Evolutionary conservation across 2,888 invertebrate species (phyloP).

Genomic region (Candidula unifasciata): DNA sequence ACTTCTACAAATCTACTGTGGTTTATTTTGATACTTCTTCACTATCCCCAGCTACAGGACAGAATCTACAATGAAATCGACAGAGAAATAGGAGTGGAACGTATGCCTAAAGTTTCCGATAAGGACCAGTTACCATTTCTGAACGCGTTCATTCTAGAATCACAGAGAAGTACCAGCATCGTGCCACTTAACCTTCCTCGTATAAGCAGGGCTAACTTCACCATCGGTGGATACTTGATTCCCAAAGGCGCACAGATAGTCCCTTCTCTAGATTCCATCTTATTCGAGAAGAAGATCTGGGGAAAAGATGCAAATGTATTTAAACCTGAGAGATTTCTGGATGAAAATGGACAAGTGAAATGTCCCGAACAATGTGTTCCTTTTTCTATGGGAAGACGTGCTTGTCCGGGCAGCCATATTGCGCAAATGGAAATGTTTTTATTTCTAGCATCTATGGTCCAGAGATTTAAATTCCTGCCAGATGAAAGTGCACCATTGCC

Average conservation of each 20-base stretch:
- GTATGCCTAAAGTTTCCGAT: background rate
- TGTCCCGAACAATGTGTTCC: constrained; percentile 67
- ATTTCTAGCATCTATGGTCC: background rate
- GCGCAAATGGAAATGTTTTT: constrained; percentile 61
- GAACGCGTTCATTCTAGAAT: background rate
- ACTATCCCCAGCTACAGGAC: background rate
- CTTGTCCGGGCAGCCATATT: constrained; percentile 67
- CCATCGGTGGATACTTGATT: background rate
- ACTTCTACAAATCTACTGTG: background rate
- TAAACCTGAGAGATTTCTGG: constrained; percentile 65
- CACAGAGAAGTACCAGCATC: background rate
- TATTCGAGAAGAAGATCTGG: background rate
- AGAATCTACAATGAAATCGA: background rate
- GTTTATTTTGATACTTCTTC: background rate
- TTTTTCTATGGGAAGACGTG: constrained; percentile 68
- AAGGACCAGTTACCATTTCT: background rate
- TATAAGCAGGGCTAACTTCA: background rate
- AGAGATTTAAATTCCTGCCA: background rate
- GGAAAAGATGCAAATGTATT: background rate
- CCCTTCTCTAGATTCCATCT: background rate
- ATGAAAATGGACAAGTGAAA: constrained; percentile 58
- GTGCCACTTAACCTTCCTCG: background rate
- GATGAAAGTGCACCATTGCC: background rate
- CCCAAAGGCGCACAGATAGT: background rate
- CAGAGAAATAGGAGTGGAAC: background rate